A percentile compares a stretch with the other conserved stretches of the same genome.
phyloP scores from a whole-genome alignment of 2,888 invertebrate species.

The Strigamia maritima region DNA sequence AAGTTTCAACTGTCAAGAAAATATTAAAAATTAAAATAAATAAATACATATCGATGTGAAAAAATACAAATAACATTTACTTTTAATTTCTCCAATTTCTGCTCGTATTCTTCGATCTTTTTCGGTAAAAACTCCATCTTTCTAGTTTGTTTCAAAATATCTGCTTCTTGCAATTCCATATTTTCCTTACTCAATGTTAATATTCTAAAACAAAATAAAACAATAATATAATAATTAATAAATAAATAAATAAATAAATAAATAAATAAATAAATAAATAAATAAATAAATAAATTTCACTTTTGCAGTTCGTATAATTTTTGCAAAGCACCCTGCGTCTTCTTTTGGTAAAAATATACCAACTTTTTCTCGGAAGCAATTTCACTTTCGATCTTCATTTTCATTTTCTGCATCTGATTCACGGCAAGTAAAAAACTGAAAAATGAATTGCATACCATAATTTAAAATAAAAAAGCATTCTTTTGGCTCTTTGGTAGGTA shows the following conservation, averaged over 20 bases:
- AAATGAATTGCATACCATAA: not conserved
- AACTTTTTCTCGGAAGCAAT: not conserved
- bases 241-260: not conserved
- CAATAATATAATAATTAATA: not conserved
- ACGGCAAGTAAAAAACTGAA: slow-evolving; percentile 23
- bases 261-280: not conserved
- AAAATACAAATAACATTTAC: no score
- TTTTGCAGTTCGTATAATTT: slow-evolving; percentile 1
- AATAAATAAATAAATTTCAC: not conserved
- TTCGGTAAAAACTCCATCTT: slow-evolving; percentile 2
- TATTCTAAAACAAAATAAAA: not conserved
- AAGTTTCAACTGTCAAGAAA: slow-evolving; percentile 2
- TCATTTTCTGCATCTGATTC: not conserved
- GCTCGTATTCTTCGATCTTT: slow-evolving; percentile 3
- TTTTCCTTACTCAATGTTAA: not conserved
- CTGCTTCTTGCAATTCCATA: not conserved
- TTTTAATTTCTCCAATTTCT: not conserved
- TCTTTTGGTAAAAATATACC: not conserved
- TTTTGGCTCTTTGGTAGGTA: no score
- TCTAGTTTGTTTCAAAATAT: not conserved
- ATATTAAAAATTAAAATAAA: no score
- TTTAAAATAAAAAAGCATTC: no score
- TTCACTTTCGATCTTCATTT: not conserved
- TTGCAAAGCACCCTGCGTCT: not conserved
- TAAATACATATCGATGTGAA: no score